phyloP scores from a whole-genome alignment of 2,888 invertebrate species.

The Polydesmus complanatus region DNA sequence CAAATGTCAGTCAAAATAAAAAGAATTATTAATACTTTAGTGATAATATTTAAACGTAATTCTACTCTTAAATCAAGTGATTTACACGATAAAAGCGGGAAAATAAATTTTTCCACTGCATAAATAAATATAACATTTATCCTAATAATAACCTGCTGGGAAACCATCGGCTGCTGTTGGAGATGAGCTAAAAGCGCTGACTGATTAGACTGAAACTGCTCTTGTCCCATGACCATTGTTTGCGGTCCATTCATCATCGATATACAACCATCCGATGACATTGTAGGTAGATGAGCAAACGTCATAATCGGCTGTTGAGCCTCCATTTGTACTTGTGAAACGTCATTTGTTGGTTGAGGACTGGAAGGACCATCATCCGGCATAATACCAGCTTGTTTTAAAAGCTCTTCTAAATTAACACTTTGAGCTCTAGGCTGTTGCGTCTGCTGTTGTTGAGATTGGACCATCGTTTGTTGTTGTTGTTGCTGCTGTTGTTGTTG shows the following conservation, averaged over 20 bases:
- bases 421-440: constrained; percentile 14
- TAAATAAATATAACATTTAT: background rate
- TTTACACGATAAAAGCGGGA: too few relatives aligned
- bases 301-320: constrained; percentile 5
- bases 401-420: constrained; percentile 20
- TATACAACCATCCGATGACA: constrained; percentile 3
- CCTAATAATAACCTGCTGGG: constrained; percentile 1
- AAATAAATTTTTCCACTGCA: background rate
- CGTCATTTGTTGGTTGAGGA: background rate
- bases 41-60: too few relatives aligned
- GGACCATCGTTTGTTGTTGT: constrained; percentile 5
- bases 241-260: constrained; percentile 11
- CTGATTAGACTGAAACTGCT: constrained; percentile 8
- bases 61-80: too few relatives aligned
- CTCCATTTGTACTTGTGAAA: background rate
- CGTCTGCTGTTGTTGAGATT: constrained; percentile 31
- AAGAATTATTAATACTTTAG: too few relatives aligned
- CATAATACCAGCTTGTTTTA: constrained; percentile 45
- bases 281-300: constrained; percentile 4
- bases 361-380: constrained; percentile 41
- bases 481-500: constrained; percentile 8
- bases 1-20: too few relatives aligned
- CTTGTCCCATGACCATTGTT: constrained; percentile 11
- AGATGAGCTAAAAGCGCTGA: constrained; percentile 17
- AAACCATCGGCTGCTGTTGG: constrained; percentile 14